Evolutionary conservation across 2,797 vertebrate species (phyloP), one percentile per base, ranked within the genome.

Genomic region (Triplophysa yarkandensis): DNA sequence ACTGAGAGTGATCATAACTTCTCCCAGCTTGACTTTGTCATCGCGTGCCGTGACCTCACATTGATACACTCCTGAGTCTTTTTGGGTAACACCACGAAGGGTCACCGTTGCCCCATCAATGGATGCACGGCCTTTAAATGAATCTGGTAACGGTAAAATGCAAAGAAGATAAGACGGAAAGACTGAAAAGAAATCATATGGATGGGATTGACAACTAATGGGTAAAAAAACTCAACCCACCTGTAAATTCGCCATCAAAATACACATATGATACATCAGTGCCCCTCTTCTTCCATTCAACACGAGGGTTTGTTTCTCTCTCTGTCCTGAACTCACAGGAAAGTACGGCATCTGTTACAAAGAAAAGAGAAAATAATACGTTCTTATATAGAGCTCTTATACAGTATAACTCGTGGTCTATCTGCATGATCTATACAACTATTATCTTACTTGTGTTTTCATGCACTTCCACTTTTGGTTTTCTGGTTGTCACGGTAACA

Each of bases 201-300:
- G 21, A 13, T 25, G 11, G 4, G 11, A 11, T 13, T 25, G 4
- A 25, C 4, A 52, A 23, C 11, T 39, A 23, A 50, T 23, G 48
- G 19, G 46, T 10, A 9, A 19, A 11, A 21, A 9, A 50, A 8
- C 4, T 19, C 68, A 23, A 75, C 78, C 78, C 76, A 84, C 97
- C 90, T 77, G 86, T 89, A 78, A 99, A 94, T 81, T 90, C 85
- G 39, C 90, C 83, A 10, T 92, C 86, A 46, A 93, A 97, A 84
- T 95, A 98, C 63, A 98, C 95, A 82, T 96, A 96, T 0, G 92
- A 93, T 76, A 96, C 89, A 2, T 87, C 89, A n/a, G 85, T 87
- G 25, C 85, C 80, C 13, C 85, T 91, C 87, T 95, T 99, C 92
- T 99, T 99, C 96, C 97, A 99, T 87, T 98, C 97, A 28, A 97